phyloP scores from a whole-genome alignment of 2,888 invertebrate species.

The Argynnis bischoffii region DNA sequence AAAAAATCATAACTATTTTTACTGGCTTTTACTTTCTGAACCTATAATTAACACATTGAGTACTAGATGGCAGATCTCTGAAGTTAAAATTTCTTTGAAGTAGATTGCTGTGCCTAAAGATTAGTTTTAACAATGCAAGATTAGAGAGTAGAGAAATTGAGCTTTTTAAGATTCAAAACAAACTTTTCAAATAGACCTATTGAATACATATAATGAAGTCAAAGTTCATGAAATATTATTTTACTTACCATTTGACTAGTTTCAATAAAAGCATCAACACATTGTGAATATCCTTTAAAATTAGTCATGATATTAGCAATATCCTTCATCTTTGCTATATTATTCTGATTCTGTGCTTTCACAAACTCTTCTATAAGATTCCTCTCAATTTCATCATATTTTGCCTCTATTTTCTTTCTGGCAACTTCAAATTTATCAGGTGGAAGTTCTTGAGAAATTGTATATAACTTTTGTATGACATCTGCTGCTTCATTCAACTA shows the following conservation, averaged over 20 bases:
- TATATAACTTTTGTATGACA: constrained; percentile 97
- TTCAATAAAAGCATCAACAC: constrained; percentile 98
- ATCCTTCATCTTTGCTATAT: constrained; percentile 94
- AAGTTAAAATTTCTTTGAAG: too few relatives aligned
- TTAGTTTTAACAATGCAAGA: too few relatives aligned
- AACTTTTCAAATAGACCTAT: neutral
- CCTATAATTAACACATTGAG: too few relatives aligned
- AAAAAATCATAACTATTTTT: too few relatives aligned
- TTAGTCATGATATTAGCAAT: constrained; percentile 95
- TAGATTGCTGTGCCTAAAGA: too few relatives aligned
- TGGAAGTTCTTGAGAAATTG: constrained; percentile 97
- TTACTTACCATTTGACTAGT: constrained; percentile 92
- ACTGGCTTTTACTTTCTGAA: too few relatives aligned
- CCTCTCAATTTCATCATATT: constrained; percentile 94
- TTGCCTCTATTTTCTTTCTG: constrained; percentile 91
- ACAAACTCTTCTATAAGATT: constrained; percentile 97
- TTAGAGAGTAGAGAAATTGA: too few relatives aligned
- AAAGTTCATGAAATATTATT: neutral
- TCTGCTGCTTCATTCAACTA: constrained; percentile 97
- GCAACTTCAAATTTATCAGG: constrained; percentile 92
- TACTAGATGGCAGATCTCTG: too few relatives aligned
- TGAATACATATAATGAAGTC: neutral
- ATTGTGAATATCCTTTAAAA: constrained; percentile 98
- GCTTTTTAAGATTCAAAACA: too few relatives aligned
- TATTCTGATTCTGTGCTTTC: constrained; percentile 91